Evolutionary conservation across 2,888 invertebrate species (phyloP).

Genomic region (Palloptera scutellata): DNA sequence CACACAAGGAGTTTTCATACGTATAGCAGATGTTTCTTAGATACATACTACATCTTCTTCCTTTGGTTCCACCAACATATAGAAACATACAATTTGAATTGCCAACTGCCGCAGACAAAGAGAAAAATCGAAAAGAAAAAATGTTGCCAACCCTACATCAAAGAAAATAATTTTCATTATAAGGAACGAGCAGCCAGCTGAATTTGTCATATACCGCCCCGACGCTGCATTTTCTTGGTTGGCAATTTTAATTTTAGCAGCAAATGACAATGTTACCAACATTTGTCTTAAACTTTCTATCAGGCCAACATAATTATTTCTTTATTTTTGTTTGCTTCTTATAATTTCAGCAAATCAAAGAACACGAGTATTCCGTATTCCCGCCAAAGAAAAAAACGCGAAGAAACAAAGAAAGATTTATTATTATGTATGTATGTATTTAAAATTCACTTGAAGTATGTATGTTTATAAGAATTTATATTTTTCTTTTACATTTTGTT

Average conservation of each 20-base stretch:
- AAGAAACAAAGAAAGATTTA: background rate
- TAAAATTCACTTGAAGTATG: background rate
- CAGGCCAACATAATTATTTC: constrained; percentile 44
- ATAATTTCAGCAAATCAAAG: background rate
- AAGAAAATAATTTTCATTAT: too few relatives aligned
- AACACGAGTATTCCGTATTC: background rate
- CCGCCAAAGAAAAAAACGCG: background rate
- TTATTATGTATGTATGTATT: background rate
- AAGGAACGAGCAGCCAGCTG: background rate
- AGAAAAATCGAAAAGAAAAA: background rate
- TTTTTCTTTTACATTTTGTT: background rate
- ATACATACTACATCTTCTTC: too few relatives aligned
- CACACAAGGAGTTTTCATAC: too few relatives aligned
- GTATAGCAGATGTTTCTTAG: too few relatives aligned
- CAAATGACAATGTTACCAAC: constrained; percentile 55
- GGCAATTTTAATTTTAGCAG: constrained; percentile 20
- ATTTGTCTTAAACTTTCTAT: constrained; percentile 52
- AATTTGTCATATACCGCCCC: constrained; percentile 31
- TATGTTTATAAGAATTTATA: background rate
- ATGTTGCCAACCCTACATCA: too few relatives aligned
- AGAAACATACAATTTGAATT: too few relatives aligned
- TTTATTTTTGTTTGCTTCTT: too few relatives aligned
- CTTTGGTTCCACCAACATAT: too few relatives aligned
- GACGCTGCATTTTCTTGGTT: constrained; percentile 13
- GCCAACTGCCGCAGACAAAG: too few relatives aligned